These are phyloP conservation scores for Ceratosolen fusciceps DNA, from an alignment of 1,140 invertebrate species.

Conservation along the genomic window DNA sequence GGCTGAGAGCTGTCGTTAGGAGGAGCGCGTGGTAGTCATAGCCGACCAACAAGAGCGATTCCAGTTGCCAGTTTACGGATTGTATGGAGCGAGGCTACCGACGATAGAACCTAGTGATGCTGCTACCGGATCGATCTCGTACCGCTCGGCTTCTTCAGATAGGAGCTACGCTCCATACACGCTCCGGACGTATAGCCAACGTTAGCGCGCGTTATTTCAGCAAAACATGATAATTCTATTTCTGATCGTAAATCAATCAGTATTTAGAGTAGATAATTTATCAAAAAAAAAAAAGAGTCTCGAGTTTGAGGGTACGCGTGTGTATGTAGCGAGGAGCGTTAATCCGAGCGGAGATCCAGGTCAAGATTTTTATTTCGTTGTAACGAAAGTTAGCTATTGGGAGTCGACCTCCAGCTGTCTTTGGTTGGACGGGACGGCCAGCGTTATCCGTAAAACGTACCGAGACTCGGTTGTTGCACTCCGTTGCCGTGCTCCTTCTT, in stretches of 20 bases:
- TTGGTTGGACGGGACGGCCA: too few relatives aligned
- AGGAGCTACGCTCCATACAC: neutral
- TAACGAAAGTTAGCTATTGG: neutral
- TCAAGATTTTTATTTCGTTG: neutral
- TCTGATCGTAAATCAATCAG: conserved; percentile 6
- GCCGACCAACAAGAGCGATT: neutral
- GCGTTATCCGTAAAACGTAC: too few relatives aligned
- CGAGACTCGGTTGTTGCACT: too few relatives aligned
- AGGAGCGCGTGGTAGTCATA: too few relatives aligned
- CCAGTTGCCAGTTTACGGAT: neutral
- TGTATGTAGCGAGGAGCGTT: neutral
- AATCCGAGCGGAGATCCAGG: neutral
- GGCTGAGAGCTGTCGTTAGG: too few relatives aligned
- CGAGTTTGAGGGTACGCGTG: neutral
- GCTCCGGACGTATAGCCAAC: too few relatives aligned
- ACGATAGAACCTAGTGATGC: neutral
- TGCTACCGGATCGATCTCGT: neutral
- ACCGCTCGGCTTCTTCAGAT: neutral
- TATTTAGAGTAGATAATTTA: conserved; percentile 10
- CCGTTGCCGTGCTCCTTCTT: too few relatives aligned
- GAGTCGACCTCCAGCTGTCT: neutral
- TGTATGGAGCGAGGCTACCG: neutral
- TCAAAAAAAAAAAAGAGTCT: neutral
- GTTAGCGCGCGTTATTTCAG: neutral
- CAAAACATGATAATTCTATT: conserved; percentile 20